Evolutionary conservation across 2,113 vertebrate species (phyloP).

Genomic region (Macquaria ambigua): DNA sequence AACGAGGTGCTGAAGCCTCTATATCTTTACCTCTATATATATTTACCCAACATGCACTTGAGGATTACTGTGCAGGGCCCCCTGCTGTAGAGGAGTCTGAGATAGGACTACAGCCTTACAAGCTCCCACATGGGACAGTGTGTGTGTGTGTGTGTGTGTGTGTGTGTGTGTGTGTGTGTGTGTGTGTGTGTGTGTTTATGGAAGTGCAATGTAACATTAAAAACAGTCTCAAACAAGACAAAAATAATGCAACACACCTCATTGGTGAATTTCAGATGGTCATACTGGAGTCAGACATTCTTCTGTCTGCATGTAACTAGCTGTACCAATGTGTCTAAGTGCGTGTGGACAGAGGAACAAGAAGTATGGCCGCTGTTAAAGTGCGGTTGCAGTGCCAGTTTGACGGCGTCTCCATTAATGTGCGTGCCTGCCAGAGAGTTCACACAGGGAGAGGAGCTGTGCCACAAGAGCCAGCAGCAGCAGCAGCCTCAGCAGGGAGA

Average conservation of each 20-base stretch:
- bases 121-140: background rate
- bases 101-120: conserved; percentile 14
- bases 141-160: background rate
- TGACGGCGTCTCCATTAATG: conserved; percentile 4
- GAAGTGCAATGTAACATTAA: background rate
- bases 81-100: conserved; percentile 14
- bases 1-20: conserved; percentile 51
- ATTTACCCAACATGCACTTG: conserved; percentile 57
- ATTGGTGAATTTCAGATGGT: background rate
- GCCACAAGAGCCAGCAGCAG: conserved; percentile 41
- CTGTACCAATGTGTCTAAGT: background rate
- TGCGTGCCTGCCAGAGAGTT: conserved; percentile 37
- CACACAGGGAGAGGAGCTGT: conserved; percentile 42
- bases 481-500: conserved; percentile 50
- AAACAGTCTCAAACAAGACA: background rate
- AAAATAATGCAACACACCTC: background rate
- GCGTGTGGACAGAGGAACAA: background rate
- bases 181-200: background rate
- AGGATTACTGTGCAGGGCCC: conserved; percentile 37
- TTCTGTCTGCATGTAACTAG: background rate
- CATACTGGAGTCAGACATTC: background rate
- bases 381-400: background rate
- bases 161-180: too few relatives aligned
- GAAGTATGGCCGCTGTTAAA: background rate
- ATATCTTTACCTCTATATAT: too few relatives aligned